Conservation (phyloP, 2,797 vertebrate genomes). For the Gymnoscopelus microlampas region DNA sequence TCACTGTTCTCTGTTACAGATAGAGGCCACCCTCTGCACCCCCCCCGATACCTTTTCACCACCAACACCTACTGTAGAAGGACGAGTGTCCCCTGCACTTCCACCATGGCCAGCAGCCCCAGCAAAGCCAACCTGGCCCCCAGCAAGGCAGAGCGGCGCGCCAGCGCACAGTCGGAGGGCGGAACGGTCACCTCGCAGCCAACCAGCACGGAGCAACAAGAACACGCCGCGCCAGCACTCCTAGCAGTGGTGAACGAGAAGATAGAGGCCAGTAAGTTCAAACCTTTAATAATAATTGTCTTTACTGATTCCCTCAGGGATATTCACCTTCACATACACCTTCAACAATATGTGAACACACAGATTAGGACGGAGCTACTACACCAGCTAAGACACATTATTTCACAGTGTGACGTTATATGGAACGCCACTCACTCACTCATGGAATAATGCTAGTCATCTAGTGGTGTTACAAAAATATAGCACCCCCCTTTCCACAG, state of each 20-base stretch:
- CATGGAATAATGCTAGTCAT: too few relatives aligned
- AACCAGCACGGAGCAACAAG: conserved; percentile 8
- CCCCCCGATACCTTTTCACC: too few relatives aligned
- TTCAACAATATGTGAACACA: too few relatives aligned
- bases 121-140: conserved; percentile 12
- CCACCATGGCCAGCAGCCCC: conserved; percentile 38
- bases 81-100: not conserved
- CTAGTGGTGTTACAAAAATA: too few relatives aligned
- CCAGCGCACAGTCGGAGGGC: conserved; percentile 28
- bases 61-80: conserved; percentile 1
- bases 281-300: not conserved
- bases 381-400: too few relatives aligned
- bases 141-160: conserved; percentile 55
- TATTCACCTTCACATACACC: not conserved
- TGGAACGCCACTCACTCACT: too few relatives aligned
- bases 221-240: not conserved
- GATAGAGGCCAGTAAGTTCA: conserved; percentile 60
- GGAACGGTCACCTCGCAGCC: conserved; percentile 49
- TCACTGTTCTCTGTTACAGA: too few relatives aligned
- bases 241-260: conserved; percentile 55
- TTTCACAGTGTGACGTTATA: too few relatives aligned
- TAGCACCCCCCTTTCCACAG: too few relatives aligned
- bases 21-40: too few relatives aligned
- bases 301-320: not conserved
- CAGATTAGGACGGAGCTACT: too few relatives aligned